A percentile compares a stretch with the other conserved stretches of the same genome.
Conservation (phyloP, 2,888 invertebrate species). For the Zelleria hepariella region DNA sequence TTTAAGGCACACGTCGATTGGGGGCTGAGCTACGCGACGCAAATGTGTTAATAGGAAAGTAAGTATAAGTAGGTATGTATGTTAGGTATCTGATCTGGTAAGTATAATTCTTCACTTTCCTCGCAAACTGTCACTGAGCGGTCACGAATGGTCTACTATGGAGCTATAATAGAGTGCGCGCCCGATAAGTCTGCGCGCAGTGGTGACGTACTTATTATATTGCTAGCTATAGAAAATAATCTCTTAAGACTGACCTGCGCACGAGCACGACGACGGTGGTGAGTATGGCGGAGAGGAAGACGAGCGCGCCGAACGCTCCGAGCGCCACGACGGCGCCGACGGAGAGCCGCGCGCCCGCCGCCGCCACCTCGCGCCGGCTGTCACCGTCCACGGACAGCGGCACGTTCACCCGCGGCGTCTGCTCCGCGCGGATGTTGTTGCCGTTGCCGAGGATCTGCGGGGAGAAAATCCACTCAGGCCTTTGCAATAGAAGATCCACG, state of each 20-base stretch:
- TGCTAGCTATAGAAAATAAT: too few relatives aligned
- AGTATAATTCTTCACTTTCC: too few relatives aligned
- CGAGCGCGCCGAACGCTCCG: constrained; percentile 92
- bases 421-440: constrained; percentile 75
- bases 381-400: constrained; percentile 77
- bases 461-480: neutral
- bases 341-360: constrained; percentile 81
- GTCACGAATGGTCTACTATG: too few relatives aligned
- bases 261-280: constrained; percentile 91
- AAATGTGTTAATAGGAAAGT: too few relatives aligned
- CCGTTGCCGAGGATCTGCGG: constrained; percentile 56
- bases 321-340: constrained; percentile 90
- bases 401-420: constrained; percentile 77
- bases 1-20: constrained; percentile 37
- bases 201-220: too few relatives aligned
- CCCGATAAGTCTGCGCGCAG: too few relatives aligned
- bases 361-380: constrained; percentile 71
- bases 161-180: too few relatives aligned
- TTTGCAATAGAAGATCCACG: too few relatives aligned
- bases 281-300: constrained; percentile 89
- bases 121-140: too few relatives aligned
- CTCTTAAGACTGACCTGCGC: constrained; percentile 78
- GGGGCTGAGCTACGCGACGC: neutral
- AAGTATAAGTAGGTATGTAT: too few relatives aligned
- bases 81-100: too few relatives aligned